These are phyloP conservation scores for Piprites chloris DNA, from an alignment of 2,113 vertebrate species.

Conservation along the genomic window DNA sequence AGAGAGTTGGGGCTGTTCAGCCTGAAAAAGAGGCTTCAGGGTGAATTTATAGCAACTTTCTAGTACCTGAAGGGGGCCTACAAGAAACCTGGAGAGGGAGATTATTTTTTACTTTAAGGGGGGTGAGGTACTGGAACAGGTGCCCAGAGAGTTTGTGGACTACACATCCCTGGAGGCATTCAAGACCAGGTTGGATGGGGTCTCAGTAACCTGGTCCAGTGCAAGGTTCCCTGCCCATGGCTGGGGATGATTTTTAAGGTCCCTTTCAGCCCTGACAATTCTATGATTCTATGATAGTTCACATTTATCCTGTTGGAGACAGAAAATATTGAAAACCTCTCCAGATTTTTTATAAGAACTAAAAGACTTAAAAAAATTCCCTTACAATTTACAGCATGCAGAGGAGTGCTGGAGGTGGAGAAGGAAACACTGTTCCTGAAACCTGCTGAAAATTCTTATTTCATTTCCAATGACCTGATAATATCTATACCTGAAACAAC, in stretches of 20 bases:
- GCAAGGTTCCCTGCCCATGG: not conserved
- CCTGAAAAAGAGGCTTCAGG: not conserved
- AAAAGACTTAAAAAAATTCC: not conserved
- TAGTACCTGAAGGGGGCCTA: not conserved
- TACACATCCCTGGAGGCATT: not conserved
- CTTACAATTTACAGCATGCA: not conserved
- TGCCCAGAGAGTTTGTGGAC: not conserved
- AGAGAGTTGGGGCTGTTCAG: not conserved
- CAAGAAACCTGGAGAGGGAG: not conserved
- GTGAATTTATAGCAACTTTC: not conserved
- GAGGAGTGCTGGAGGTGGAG: not conserved
- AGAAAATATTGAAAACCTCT: not conserved
- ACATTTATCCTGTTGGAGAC: not conserved
- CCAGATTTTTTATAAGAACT: not conserved
- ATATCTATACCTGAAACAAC: not conserved
- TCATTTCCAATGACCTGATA: not conserved
- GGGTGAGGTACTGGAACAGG: not conserved
- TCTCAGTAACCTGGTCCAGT: not conserved
- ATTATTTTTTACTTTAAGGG: not conserved
- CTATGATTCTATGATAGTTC: not conserved
- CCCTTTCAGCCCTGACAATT: rapidly evolving
- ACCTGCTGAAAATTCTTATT: not conserved
- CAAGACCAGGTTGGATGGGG: not conserved
- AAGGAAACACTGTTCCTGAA: not conserved
- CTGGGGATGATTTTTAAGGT: not conserved